These are phyloP conservation scores for Oreochromis spilurus DNA, from an alignment of 2,113 vertebrate genomes.

Conservation along the genomic window DNA sequence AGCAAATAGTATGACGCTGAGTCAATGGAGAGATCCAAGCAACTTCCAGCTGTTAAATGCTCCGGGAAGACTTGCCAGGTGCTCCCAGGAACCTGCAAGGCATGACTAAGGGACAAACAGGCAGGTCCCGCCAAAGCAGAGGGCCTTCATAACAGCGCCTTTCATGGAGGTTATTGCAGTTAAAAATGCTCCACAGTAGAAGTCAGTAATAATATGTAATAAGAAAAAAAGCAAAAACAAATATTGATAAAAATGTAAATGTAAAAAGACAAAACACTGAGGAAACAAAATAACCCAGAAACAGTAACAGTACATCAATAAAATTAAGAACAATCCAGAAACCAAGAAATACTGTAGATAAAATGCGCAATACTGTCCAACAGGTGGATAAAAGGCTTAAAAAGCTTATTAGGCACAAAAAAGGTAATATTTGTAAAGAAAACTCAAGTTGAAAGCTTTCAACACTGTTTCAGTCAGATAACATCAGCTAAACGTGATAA, in stretches of 20 bases:
- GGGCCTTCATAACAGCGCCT: not conserved
- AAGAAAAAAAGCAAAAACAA: not conserved
- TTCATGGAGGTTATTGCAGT: not conserved
- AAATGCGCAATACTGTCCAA: not conserved
- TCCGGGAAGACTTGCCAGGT: fast-evolving
- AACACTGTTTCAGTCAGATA: not conserved
- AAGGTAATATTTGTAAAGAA: not conserved
- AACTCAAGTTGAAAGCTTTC: not conserved
- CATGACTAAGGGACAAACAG: not conserved
- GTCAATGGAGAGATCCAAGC: not conserved
- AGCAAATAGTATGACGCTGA: fast-evolving
- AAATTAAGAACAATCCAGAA: not conserved
- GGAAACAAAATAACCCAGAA: not conserved
- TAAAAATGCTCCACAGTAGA: not conserved
- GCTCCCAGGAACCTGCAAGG: not conserved
- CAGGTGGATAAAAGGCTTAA: not conserved
- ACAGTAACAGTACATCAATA: not conserved
- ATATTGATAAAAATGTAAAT: fast-evolving
- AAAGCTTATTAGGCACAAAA: not conserved
- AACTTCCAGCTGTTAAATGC: not conserved
- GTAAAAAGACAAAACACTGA: not conserved
- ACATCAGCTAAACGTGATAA: not conserved
- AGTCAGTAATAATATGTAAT: not conserved
- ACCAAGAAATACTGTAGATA: not conserved
- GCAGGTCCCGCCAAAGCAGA: not conserved